Percentiles rank a stretch among this genome's conserved stretches.
phyloP scores from a whole-genome alignment of 2,797 vertebrate species.

The Selene dorsalis region DNA sequence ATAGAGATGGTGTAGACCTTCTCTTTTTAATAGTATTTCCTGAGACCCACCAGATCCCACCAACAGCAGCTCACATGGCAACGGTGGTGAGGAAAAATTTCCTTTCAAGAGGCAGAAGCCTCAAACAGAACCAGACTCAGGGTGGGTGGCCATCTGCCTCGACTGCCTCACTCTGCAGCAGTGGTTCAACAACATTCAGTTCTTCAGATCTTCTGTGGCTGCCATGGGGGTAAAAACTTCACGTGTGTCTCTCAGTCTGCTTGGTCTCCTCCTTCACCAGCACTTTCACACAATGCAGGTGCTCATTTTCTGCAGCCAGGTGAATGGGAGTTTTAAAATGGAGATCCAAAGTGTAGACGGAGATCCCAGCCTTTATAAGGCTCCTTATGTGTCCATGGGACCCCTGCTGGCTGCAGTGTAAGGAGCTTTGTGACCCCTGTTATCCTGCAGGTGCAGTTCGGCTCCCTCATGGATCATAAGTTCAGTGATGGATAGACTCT shows the following conservation, averaged over 20 bases:
- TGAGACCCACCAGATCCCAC: no score
- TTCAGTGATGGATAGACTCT: constrained; percentile 76
- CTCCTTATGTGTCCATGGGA: constrained; percentile 53
- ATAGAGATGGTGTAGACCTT: no score
- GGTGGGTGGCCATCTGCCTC: no score
- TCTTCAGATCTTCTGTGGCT: constrained; percentile 68
- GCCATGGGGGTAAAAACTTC: constrained; percentile 82
- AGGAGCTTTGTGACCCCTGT: constrained; percentile 78
- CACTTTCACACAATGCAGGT: constrained; percentile 63
- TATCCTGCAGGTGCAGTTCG: constrained; percentile 76
- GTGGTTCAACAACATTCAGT: constrained; percentile 75
- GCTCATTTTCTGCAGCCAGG: constrained; percentile 75
- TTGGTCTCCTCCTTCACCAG: constrained; percentile 80
- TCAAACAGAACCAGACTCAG: no score
- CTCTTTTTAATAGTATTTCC: no score
- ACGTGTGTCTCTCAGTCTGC: constrained; percentile 68
- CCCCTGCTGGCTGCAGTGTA: constrained; percentile 83
- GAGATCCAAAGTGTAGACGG: constrained; percentile 73
- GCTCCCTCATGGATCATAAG: constrained; percentile 82
- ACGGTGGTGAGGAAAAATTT: no score
- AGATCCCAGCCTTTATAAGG: constrained; percentile 74
- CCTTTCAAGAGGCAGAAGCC: no score
- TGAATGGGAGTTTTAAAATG: constrained; percentile 77
- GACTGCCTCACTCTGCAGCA: constrained; percentile 74
- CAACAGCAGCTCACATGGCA: no score